A percentile compares a stretch with the other conserved stretches of the same genome.
Conservation (phyloP, 2,888 invertebrate genomes). For the Synergus itoensis region DNA sequence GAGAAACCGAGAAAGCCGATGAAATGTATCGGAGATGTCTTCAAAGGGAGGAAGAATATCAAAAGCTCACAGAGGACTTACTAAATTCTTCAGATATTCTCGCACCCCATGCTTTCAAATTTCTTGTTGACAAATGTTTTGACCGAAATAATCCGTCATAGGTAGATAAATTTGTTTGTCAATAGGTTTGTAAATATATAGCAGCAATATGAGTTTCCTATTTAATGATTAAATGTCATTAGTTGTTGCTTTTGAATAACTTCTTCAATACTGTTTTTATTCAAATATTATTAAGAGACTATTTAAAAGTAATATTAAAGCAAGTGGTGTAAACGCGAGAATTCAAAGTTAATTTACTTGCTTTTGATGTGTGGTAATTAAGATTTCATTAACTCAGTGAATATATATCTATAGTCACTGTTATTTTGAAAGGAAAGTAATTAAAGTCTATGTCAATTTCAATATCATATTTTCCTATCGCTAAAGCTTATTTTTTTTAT, state of each 20-base stretch:
- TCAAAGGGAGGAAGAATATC: slow-evolving; percentile 50
- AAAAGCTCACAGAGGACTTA: slow-evolving; percentile 34
- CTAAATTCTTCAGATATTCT: slow-evolving; percentile 26
- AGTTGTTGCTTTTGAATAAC: neutral
- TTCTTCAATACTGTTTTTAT: neutral
- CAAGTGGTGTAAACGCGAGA: neutral
- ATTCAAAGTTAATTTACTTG: neutral
- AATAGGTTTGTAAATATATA: too few relatives aligned
- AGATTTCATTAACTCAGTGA: neutral
- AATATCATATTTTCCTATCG: neutral
- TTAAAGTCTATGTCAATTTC: neutral
- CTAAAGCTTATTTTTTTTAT: neutral
- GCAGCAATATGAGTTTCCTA: too few relatives aligned
- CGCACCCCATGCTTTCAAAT: neutral
- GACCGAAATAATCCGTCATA: neutral
- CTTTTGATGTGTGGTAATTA: neutral
- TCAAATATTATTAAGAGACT: neutral
- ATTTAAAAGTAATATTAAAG: neutral
- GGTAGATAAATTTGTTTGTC: neutral
- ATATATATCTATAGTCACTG: neutral
- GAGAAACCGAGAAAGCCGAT: slow-evolving; percentile 51
- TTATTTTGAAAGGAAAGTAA: neutral
- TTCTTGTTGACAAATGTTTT: neutral
- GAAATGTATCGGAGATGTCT: slow-evolving; percentile 50
- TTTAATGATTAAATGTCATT: neutral